Evolutionary conservation across 2,888 invertebrate species (phyloP), one percentile per base, ranked within the genome.

Genomic region (Eristalinus aeneus): DNA sequence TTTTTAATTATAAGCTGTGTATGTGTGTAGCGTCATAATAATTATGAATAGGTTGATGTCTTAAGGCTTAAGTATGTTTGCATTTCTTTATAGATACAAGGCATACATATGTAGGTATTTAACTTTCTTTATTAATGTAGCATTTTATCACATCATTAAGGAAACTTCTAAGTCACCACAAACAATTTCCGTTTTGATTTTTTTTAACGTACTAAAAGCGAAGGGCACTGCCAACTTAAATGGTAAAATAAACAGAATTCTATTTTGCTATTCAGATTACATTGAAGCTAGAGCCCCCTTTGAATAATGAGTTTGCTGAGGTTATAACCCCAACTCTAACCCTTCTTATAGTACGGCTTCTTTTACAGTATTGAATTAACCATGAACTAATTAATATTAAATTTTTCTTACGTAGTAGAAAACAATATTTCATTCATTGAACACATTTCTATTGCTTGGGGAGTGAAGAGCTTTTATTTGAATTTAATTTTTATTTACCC

Each of bases 251-350:
- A 54, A 39, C 27, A 46, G 39, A 16, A 22, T 34, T 39, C 71
- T 75, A 67, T 75, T 80, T 87, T 87, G 83, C 71, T n/a, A 78
- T 87, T 85, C 83, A 83, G 78, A 83, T 87, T 87, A 61, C 74
- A 56, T 74, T 74, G 54, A 73, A 86, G 72, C 61, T n/a, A 58
- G 20, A 72, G 63, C 56, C 39, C 53, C 71, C 75, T 83, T 69
- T 83, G 89, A 87, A 89, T 89, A 88, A 88, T 88, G 73, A 79
- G 87, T 31, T 53, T 64, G 81, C 67, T 72, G 87, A 88, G 88
- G 88, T 89, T 88, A 81, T 88, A 88, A 88, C 88, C 88, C 81
- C 86, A 83, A 88, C 73, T 82, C 65, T 78, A 77, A 82, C 73
- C 82, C 74, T 72, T 75, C 32, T 73, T 67, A 73, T 60, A 80